Base-by-base conservation (phyloP, 2,888 invertebrate genomes). In the Diaprepes abbreviatus region DNA sequence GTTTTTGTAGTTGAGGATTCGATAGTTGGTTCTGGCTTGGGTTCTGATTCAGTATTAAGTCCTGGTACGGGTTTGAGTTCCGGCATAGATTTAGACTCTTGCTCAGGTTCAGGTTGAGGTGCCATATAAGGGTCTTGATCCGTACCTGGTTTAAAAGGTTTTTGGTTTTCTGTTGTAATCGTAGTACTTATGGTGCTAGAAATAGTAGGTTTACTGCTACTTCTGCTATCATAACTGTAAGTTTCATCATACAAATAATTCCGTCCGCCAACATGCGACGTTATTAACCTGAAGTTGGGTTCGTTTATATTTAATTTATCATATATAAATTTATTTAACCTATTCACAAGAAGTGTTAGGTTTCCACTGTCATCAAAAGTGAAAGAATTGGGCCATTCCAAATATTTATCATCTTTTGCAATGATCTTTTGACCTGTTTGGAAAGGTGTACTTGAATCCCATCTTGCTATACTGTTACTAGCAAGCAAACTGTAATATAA, bases 371-470 rank as follows among this genome's bases (percentile, higher is more conserved):
- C 86, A 78, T 92, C 91, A 77, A 92, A 90, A 1, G 89, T 86
- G 80, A 92, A 91, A 2, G 91, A 88, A 78, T 90, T 91, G 0
- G 91, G 88, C 92, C 92, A 93, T 80, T 92, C 92, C 73, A 92
- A 88, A 77, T 67, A 72, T 33, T 57, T 63, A n/a, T 88, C 86
- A 80, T 92, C 92, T 74, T 89, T 87, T 3, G 91, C 89, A 69
- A 93, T 89, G 21, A 91, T 86, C 40, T 88, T 86, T 80, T 91
- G 90, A 17, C 88, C 89, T 48, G 85, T 85, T 43, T 83, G 82
- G 77, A 90, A 89, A 43, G 88, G 85, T 19, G 85, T 81, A 21
- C 86, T 86, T 0, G 89, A 88, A 80, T 93, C 90, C 91, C 92
- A 93, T 83, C 87, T 88, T 10, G 89, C 89, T 54, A 93, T 88